A percentile compares a stretch with the other conserved stretches of the same genome.
Conservation (phyloP, 2,113 vertebrate species). For the human (Homo sapiens) region DNA sequence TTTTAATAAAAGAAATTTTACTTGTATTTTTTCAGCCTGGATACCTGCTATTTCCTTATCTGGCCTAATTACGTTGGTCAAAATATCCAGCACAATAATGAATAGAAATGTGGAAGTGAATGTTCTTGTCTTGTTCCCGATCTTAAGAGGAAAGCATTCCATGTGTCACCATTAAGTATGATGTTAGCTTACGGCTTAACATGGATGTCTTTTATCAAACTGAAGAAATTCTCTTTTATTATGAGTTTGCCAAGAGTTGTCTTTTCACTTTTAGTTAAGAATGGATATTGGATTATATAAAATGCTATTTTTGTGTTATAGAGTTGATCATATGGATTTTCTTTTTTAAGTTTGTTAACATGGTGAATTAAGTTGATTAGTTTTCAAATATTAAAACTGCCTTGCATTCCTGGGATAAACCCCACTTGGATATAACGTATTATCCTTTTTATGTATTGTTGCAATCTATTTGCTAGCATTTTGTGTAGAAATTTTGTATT, state of each 20-base stretch:
- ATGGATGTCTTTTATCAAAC: neutral
- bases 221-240: neutral
- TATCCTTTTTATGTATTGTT: neutral
- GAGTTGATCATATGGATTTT: neutral
- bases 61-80: neutral
- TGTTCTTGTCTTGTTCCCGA: neutral
- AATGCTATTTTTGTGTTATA: neutral
- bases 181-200: neutral
- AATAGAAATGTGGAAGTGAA: too few relatives aligned
- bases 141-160: neutral
- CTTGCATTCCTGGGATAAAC: neutral
- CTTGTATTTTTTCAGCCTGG: neutral
- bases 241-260: neutral
- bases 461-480: neutral
- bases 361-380: neutral
- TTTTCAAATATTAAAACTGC: neutral
- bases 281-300: neutral
- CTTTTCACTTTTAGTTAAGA: neutral
- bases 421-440: neutral
- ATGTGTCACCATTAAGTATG: neutral
- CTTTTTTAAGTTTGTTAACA: neutral
- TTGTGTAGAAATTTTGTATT: neutral
- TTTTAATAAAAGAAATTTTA: neutral
- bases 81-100: neutral
- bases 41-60: neutral